A percentile compares a stretch with the other conserved stretches of the same genome.
Evolutionary conservation across 2,797 vertebrate genomes (phyloP).

Genomic region (Alectoris magna): DNA sequence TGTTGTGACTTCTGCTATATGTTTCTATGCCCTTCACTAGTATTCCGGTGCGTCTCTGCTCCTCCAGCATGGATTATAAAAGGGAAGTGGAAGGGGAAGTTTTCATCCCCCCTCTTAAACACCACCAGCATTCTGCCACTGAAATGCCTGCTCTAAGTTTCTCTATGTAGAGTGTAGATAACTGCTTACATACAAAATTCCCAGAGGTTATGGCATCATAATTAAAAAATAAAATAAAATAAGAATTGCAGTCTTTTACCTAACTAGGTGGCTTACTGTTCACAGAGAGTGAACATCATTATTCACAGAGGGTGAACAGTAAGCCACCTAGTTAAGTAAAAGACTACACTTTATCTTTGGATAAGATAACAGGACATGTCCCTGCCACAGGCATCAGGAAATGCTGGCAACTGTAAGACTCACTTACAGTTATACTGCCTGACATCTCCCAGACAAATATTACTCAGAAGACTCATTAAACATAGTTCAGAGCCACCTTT

Average conservation of each 20-base stretch:
- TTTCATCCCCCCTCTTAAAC: not conserved
- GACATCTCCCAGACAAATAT: not conserved
- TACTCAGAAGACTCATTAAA: not conserved
- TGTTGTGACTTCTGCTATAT: not conserved
- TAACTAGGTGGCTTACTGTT: not conserved
- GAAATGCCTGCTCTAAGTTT: not conserved
- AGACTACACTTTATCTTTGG: not conserved
- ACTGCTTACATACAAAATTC: not conserved
- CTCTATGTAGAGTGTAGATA: not conserved
- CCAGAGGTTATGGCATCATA: not conserved
- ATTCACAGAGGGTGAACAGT: too few relatives aligned
- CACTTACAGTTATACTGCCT: not conserved
- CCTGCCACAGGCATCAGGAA: not conserved
- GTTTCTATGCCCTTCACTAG: not conserved
- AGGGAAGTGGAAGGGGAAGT: not conserved
- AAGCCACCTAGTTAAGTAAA: too few relatives aligned
- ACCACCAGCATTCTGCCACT: not conserved
- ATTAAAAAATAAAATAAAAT: not conserved
- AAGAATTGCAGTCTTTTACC: not conserved
- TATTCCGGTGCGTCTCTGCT: not conserved
- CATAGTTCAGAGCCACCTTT: not conserved
- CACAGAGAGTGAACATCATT: not conserved
- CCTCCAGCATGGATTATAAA: not conserved
- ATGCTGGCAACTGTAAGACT: not conserved
- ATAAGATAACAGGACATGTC: not conserved